Evolutionary conservation across 2,888 invertebrate genomes (phyloP).

Genomic region (Disparrhopalites patrizii): DNA sequence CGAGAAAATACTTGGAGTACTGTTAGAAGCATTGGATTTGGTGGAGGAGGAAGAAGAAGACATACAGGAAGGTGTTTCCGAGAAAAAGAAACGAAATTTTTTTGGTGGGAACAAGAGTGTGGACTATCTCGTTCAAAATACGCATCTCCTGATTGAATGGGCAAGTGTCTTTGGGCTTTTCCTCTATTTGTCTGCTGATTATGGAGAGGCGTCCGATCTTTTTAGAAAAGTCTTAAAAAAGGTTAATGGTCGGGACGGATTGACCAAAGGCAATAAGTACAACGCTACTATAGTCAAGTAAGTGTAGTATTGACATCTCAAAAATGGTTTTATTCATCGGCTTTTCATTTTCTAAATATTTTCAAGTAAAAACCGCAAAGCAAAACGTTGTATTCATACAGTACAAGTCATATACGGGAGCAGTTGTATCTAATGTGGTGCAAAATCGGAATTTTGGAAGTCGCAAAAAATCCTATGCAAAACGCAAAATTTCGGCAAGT

Average conservation of each 20-base stretch:
- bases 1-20: slow-evolving; percentile 33
- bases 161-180: slow-evolving; percentile 37
- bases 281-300: slow-evolving; percentile 36
- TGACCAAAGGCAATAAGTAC: slow-evolving; percentile 36
- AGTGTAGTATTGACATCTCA: not conserved
- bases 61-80: slow-evolving; percentile 18
- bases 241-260: slow-evolving; percentile 17
- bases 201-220: slow-evolving; percentile 33
- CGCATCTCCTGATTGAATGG: slow-evolving; percentile 44
- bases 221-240: slow-evolving; percentile 31
- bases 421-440: slow-evolving; percentile 46
- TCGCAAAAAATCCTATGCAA: slow-evolving; percentile 36
- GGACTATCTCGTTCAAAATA: slow-evolving; percentile 39
- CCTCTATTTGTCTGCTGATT: slow-evolving; percentile 39
- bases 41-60: slow-evolving; percentile 5
- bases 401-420: slow-evolving; percentile 38
- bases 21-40: slow-evolving; percentile 27
- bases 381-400: slow-evolving; percentile 19
- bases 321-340: not conserved
- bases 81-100: slow-evolving; percentile 33
- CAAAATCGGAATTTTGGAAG: slow-evolving; percentile 35
- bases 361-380: too few species aligned
- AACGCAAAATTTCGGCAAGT: slow-evolving; percentile 41
- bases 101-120: slow-evolving; percentile 41
- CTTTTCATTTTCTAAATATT: too few species aligned